phyloP scores from a whole-genome alignment of 2,797 vertebrate species.

The Ctenosaura bakeri region DNA sequence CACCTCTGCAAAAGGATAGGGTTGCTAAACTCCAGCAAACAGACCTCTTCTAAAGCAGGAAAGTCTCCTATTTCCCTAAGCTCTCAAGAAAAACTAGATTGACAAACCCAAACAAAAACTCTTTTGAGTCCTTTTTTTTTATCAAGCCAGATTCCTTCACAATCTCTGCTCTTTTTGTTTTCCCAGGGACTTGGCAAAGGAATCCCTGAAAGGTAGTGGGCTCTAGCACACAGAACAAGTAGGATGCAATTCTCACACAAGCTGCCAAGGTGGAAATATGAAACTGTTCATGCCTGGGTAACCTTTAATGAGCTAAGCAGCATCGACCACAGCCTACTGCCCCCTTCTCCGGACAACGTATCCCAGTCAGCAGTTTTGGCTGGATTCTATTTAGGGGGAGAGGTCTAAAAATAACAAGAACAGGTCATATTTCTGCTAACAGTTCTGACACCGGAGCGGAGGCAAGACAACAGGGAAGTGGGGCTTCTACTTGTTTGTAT shows the following conservation, averaged over 20 bases:
- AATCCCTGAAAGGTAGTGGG: not conserved
- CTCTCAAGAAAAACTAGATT: not conserved
- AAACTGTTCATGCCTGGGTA: not conserved
- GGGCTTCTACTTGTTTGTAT: not conserved
- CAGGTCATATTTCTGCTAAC: not conserved
- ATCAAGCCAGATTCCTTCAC: not conserved
- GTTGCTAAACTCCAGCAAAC: not conserved
- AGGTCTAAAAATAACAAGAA: constrained; percentile 12
- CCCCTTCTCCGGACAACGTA: not conserved
- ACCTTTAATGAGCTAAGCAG: not conserved
- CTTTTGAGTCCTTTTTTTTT: not conserved
- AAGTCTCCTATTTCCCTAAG: not conserved
- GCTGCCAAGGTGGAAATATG: not conserved
- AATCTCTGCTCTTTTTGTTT: not conserved
- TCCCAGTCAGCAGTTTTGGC: not conserved
- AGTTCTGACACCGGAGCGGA: not conserved
- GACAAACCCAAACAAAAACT: not conserved
- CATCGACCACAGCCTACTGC: too few relatives aligned
- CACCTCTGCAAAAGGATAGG: not conserved
- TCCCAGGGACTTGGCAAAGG: not conserved
- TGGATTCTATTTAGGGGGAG: not conserved
- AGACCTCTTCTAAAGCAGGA: not conserved
- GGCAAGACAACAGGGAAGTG: not conserved
- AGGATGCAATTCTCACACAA: too few relatives aligned
- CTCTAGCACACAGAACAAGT: not conserved